phyloP scores from a whole-genome alignment of 2,888 invertebrate species.

The Leptopilina syphax region DNA sequence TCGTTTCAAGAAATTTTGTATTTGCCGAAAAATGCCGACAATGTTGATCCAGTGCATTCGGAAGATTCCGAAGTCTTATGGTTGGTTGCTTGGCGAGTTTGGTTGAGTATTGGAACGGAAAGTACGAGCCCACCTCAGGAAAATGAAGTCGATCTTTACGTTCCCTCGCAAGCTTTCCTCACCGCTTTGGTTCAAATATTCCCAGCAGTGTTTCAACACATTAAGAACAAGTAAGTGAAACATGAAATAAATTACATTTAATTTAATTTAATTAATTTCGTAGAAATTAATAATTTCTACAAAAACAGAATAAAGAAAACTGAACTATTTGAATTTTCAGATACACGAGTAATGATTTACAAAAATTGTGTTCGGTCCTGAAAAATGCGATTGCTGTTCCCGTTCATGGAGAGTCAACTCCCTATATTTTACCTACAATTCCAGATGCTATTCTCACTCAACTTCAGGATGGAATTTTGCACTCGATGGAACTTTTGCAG shows the following conservation, averaged over 20 bases:
- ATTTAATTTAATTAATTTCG: too few species aligned
- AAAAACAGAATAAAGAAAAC: background rate
- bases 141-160: conserved; percentile 82
- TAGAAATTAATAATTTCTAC: background rate
- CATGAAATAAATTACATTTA: background rate
- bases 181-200: conserved; percentile 97
- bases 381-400: conserved; percentile 89
- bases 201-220: conserved; percentile 94
- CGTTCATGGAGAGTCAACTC: conserved; percentile 87
- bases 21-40: conserved; percentile 79
- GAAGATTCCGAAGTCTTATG: conserved; percentile 82
- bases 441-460: conserved; percentile 89
- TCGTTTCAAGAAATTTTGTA: conserved; percentile 97
- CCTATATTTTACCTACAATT: conserved; percentile 88
- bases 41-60: conserved; percentile 70
- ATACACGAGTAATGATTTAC: conserved; percentile 86
- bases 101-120: conserved; percentile 91
- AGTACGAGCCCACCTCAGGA: conserved; percentile 82
- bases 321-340: conserved; percentile 66
- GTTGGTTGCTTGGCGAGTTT: conserved; percentile 90
- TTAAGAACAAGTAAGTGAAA: conserved; percentile 82
- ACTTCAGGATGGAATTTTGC: conserved; percentile 90
- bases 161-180: conserved; percentile 95
- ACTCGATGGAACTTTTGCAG: conserved; percentile 91
- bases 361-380: conserved; percentile 87